phyloP scores from a whole-genome alignment of 1,140 invertebrate species.

The Rhopalosiphum padi region DNA sequence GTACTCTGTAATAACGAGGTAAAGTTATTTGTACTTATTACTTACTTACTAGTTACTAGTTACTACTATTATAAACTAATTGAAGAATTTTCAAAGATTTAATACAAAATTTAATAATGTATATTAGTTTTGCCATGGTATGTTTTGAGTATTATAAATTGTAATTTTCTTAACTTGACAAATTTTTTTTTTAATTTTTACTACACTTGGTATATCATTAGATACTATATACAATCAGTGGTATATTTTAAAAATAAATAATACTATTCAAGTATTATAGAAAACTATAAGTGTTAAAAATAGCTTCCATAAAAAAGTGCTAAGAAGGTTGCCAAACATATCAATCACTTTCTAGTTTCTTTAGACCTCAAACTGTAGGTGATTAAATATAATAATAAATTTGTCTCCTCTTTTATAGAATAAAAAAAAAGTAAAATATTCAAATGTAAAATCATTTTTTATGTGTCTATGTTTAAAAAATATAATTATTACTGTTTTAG shows the following conservation, averaged over 20 bases:
- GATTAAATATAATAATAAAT: no score
- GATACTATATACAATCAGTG: not conserved
- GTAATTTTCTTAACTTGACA: no score
- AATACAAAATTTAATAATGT: not conserved
- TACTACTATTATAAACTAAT: not conserved
- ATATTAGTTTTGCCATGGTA: not conserved
- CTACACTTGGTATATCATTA: no score
- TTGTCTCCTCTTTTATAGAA: not conserved
- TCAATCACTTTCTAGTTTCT: not conserved
- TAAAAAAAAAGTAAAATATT: not conserved
- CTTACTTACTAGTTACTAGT: not conserved
- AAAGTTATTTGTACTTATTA: not conserved
- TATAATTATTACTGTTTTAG: not conserved
- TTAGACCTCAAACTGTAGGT: not conserved
- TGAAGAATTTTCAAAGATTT: not conserved
- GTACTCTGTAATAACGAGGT: slow-evolving; percentile 55
- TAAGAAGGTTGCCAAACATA: not conserved
- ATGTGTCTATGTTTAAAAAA: not conserved
- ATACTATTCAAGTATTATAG: no score
- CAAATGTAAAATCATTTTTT: not conserved
- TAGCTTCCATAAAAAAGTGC: no score
- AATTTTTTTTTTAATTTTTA: no score
- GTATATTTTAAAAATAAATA: not conserved
- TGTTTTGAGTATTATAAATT: no score
- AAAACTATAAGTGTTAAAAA: no score